Evolutionary conservation across 2,113 vertebrate species (phyloP).

Genomic region (Rousettus leschenaultii): DNA sequence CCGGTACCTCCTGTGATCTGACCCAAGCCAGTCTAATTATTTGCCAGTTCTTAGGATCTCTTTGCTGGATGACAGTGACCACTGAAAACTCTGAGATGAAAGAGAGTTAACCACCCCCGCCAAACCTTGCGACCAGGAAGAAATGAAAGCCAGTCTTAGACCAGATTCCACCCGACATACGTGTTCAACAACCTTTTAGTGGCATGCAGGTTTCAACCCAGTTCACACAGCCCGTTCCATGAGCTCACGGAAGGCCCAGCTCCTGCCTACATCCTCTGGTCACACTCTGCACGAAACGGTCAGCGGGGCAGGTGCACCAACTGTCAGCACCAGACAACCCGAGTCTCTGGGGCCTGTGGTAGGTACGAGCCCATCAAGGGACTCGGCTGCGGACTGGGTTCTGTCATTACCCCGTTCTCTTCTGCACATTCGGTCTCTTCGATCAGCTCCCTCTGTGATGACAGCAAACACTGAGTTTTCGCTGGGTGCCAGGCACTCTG

Average conservation of each 20-base stretch:
- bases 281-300: neutral
- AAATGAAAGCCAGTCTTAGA: neutral
- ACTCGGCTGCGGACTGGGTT: neutral
- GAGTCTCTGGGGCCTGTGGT: neutral
- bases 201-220: neutral
- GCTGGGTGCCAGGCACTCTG: neutral
- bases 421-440: neutral
- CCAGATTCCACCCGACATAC: too few species aligned
- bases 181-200: rapidly evolving
- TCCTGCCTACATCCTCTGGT: neutral
- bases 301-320: neutral
- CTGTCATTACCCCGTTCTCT: neutral
- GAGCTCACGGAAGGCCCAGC: neutral
- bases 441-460: neutral
- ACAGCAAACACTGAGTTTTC: neutral
- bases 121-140: neutral
- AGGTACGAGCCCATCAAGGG: rapidly evolving
- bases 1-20: neutral
- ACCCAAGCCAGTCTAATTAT: neutral
- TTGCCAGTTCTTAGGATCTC: neutral
- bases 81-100: neutral
- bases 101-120: neutral
- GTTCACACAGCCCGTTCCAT: rapidly evolving
- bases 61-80: neutral
- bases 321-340: neutral